phyloP scores from a whole-genome alignment of 2,888 invertebrate genomes.

The Dolomedes plantarius region DNA sequence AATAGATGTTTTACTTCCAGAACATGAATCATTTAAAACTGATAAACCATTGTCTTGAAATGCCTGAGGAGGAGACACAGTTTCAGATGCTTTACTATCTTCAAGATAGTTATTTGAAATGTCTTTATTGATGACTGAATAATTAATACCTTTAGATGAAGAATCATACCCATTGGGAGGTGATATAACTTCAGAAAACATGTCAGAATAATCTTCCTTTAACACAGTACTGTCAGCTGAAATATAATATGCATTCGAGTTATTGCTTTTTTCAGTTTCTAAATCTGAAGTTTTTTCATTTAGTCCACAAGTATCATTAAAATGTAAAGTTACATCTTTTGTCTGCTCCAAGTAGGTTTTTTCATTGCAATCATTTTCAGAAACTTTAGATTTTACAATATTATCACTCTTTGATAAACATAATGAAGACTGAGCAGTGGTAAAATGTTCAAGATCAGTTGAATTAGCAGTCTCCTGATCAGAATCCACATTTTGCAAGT shows the following conservation, averaged over 20 bases:
- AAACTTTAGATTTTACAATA: not conserved
- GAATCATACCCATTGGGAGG: not conserved
- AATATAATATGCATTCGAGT: not conserved
- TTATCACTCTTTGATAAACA: not conserved
- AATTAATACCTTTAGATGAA: not conserved
- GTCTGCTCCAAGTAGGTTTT: not conserved
- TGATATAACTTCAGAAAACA: not conserved
- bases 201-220: not conserved
- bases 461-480: not conserved
- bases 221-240: not conserved
- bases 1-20: slow-evolving; percentile 1
- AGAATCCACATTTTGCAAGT: not conserved
- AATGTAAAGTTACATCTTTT: not conserved
- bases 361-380: not conserved
- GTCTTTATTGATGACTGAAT: not conserved
- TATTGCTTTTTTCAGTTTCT: not conserved
- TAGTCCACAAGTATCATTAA: not conserved
- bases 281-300: not conserved
- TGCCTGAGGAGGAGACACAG: slow-evolving; percentile 4
- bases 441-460: not conserved
- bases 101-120: not conserved
- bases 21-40: not conserved
- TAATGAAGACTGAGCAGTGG: not conserved
- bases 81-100: slow-evolving; percentile 6
- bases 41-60: not conserved